These are phyloP conservation scores for Troides helena DNA, from an alignment of 2,888 invertebrate genomes.

Conservation along the genomic window DNA sequence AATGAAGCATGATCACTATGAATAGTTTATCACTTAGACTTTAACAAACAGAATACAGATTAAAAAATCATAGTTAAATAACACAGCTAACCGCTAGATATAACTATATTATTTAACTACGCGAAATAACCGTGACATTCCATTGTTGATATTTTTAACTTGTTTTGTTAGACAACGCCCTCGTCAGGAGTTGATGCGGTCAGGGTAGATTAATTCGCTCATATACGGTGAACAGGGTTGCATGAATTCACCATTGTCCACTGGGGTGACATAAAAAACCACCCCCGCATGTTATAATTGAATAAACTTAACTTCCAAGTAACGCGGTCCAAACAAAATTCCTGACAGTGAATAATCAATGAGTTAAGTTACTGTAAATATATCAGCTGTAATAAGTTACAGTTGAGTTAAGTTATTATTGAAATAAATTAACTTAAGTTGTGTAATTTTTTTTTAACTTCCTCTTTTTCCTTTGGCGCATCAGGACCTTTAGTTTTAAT, in stretches of 20 bases:
- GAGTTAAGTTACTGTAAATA: neutral
- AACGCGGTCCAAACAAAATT: conserved; percentile 6
- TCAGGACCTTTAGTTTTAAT: no score
- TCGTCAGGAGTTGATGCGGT: conserved; percentile 27
- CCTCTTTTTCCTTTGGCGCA: no score
- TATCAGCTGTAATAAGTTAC: no score
- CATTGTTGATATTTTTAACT: conserved; percentile 33
- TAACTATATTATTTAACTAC: conserved; percentile 9
- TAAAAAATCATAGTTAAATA: no score
- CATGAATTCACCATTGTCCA: conserved; percentile 10
- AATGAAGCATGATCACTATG: no score
- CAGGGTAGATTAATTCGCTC: conserved; percentile 21
- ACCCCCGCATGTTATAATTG: conserved; percentile 11
- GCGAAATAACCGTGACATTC: conserved; percentile 33
- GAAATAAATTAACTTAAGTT: no score
- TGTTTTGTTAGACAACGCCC: conserved; percentile 5
- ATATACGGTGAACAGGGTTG: conserved; percentile 18
- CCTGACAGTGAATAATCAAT: conserved; percentile 14
- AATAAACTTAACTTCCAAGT: conserved; percentile 4
- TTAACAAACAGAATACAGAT: no score
- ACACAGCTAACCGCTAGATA: no score
- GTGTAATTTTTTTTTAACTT: no score
- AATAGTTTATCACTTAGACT: no score
- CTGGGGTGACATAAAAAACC: conserved; percentile 11
- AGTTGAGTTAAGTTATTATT: no score